Evolutionary conservation across 2,113 vertebrate species (phyloP), one percentile per base, ranked within the genome.

Genomic region (Gadus chalcogrammus): DNA sequence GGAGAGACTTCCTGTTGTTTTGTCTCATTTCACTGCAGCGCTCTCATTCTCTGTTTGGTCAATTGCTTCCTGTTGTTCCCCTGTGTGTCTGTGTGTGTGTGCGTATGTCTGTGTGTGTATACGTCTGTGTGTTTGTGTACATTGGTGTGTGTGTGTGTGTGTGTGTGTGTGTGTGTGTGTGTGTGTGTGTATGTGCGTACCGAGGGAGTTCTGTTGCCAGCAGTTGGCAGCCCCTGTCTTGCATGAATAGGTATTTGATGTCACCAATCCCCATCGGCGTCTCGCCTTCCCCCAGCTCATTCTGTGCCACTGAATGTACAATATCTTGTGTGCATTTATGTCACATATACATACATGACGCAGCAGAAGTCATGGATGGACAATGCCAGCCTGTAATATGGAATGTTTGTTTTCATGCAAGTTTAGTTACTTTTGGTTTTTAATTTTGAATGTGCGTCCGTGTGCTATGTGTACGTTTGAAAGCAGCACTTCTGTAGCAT

Each of bases 161-260:
- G 42, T 48, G 42, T 48, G 7, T 87, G 84, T 91, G 91, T 88
- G 74, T 84, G 91, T 78, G 89, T 89, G 91, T 13, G 56, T 59
- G 17, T 18, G 8, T 59, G 88, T 92, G 77, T 90, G 89, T 85
- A 82, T 91, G 91, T 88, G 74, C 85, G 91, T 79, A 89, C 89
- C 90, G 94, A 91, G 90, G 90, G 92, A 91, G 88, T 88, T 78
- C 85, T 88, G 80, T 89, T 83, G 86, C 90, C 86, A 88, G 89
- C 80, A 81, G 79, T 79, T 31, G 7, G 88, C 84, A 81, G 12
- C 90, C 92, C 90, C 91, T 91, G 85, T 88, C 91, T 90, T 94
- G 92, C 92, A 92, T 94, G 92, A 93, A 90, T 95, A 94, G 93
- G 93, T 95, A 94, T 93, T 88, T 88, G 82, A 87, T 72, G 91